A percentile compares a stretch with the other conserved stretches of the same genome.
These are phyloP conservation scores for Polyergus mexicanus DNA, from an alignment of 1,140 invertebrate species.

Conservation along the genomic window DNA sequence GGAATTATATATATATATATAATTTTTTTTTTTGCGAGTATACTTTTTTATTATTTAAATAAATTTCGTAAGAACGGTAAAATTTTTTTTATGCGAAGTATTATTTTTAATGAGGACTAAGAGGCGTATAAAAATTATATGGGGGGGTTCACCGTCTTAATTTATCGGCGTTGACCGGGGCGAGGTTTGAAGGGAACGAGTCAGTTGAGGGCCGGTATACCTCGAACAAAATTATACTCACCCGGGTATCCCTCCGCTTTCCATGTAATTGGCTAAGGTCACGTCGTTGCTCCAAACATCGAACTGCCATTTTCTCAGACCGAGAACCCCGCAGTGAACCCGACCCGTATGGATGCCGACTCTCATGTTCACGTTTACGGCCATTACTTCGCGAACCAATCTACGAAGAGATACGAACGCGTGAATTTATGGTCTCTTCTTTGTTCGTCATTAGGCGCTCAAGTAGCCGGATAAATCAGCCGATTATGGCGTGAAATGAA, in stretches of 20 bases:
- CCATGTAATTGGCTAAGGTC: constrained; percentile 98
- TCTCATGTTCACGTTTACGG: constrained; percentile 97
- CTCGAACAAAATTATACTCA: constrained; percentile 83
- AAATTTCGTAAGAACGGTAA: background rate
- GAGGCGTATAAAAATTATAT: background rate
- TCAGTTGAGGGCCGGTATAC: background rate
- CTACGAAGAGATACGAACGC: constrained; percentile 85
- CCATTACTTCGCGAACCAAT: constrained; percentile 95
- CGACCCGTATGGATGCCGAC: constrained; percentile 97
- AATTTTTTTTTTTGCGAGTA: background rate
- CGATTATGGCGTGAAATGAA: background rate
- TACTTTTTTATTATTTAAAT: background rate
- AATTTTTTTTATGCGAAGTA: background rate
- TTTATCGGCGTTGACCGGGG: constrained; percentile 16
- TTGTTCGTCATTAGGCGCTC: background rate
- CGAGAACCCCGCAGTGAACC: constrained; percentile 97
- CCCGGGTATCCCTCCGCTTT: constrained; percentile 97
- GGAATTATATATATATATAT: background rate
- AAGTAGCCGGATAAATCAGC: background rate
- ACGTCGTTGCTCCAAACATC: constrained; percentile 99
- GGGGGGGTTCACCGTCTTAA: background rate
- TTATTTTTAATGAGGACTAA: background rate
- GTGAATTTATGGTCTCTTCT: constrained; percentile 33
- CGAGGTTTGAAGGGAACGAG: background rate
- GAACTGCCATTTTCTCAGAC: constrained; percentile 96